A percentile compares a stretch with the other conserved stretches of the same genome.
Conservation (phyloP, 92 coral and sea anemone genomes). For the Epizoanthus scotinus region DNA sequence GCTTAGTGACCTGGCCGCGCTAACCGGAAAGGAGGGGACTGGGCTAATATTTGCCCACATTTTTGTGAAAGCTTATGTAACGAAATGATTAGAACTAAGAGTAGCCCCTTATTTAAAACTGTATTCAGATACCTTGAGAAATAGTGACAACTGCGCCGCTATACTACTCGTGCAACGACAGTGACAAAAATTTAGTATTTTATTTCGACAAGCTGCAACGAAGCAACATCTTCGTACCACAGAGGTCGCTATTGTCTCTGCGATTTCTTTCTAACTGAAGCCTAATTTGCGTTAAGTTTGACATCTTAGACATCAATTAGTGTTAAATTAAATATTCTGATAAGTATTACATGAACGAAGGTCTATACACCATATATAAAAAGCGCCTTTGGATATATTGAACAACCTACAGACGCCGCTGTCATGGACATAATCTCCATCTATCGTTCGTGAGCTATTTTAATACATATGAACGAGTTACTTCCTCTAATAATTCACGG, state of each 20-base stretch:
- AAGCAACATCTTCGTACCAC: background rate
- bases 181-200: background rate
- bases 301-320: background rate
- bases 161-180: background rate
- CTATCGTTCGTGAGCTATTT: slow-evolving; percentile 3
- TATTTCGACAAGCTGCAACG: slow-evolving; percentile 2
- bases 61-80: too few species aligned
- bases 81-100: too few species aligned
- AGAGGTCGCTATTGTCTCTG: background rate
- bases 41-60: too few species aligned
- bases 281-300: background rate
- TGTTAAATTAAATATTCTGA: slow-evolving; percentile 6
- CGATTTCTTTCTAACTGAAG: background rate
- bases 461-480: slow-evolving; percentile 7
- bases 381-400: slow-evolving; percentile 21
- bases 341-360: slow-evolving; percentile 2
- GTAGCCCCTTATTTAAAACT: too few species aligned
- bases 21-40: too few species aligned
- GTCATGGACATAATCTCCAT: background rate
- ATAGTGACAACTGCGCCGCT: too few species aligned
- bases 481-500: background rate
- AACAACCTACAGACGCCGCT: background rate
- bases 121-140: too few species aligned
- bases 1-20: too few species aligned
- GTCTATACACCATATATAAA: slow-evolving; percentile 23